Percentiles rank a stretch among this genome's conserved stretches.
phyloP scores from a whole-genome alignment of 2,113 vertebrate genomes.

The Heterotilapia buettikoferi region DNA sequence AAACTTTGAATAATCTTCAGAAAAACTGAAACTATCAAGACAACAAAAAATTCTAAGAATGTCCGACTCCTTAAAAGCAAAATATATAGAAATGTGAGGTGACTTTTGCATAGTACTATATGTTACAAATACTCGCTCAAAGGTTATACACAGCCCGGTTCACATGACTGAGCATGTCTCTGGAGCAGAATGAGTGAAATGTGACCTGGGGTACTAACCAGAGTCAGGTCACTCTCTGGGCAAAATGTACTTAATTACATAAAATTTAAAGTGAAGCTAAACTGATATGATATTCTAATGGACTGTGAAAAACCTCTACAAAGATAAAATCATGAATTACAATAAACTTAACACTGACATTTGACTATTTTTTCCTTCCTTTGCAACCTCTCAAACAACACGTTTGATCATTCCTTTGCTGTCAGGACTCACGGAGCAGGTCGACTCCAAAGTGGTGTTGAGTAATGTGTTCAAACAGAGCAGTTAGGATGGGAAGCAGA shows the following conservation, averaged over 20 bases:
- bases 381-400: background rate
- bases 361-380: background rate
- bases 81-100: background rate
- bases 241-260: background rate
- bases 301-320: background rate
- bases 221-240: background rate
- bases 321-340: background rate
- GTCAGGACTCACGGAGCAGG: conserved; percentile 85
- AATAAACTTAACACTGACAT: background rate
- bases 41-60: background rate
- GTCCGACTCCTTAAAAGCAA: background rate
- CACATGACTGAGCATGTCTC: background rate
- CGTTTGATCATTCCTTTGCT: conserved; percentile 6
- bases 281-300: background rate
- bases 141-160: accelerated
- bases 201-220: background rate
- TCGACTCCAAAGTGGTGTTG: conserved; percentile 92
- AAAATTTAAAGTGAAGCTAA: background rate
- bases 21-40: background rate
- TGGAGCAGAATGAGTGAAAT: background rate
- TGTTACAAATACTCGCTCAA: background rate
- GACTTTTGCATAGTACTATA: background rate
- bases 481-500: conserved; percentile 91
- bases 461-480: conserved; percentile 93
- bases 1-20: background rate